A percentile compares a stretch with the other conserved stretches of the same genome.
phyloP scores from a whole-genome alignment of 30 jellyfish, hydroid and myxozoan genomes.

The Chironex yamaguchii region DNA sequence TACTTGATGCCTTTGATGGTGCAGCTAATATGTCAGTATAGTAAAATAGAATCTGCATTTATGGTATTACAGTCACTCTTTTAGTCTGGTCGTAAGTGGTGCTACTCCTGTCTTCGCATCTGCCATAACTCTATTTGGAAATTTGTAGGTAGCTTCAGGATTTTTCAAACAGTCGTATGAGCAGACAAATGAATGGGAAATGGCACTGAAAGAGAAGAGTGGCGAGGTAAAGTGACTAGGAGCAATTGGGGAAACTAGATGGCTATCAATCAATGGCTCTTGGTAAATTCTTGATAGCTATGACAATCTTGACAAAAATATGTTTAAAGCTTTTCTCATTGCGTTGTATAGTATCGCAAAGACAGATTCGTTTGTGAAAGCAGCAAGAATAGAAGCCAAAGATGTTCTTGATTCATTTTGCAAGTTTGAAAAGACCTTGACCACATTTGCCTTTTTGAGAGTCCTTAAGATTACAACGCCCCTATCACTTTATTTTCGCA shows the following conservation, averaged over 20 bases:
- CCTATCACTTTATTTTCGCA: not conserved
- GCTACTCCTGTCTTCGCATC: constrained; percentile 26
- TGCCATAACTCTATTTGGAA: constrained; percentile 44
- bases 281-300: constrained; percentile 31
- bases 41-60: constrained; percentile 31
- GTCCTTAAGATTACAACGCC: constrained; percentile 25
- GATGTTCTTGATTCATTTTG: constrained; percentile 1
- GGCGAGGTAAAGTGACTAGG: constrained; percentile 27
- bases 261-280: constrained; percentile 57
- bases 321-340: not conserved
- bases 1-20: constrained; percentile 52
- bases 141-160: constrained; percentile 2
- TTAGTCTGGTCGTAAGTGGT: constrained; percentile 20
- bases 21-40: constrained; percentile 30
- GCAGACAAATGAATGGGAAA: constrained; percentile 39
- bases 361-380: not conserved
- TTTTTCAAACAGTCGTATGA: constrained; percentile 32
- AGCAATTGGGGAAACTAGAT: constrained; percentile 43
- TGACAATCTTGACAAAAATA: constrained; percentile 6
- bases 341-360: constrained; percentile 12
- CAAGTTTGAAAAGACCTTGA: not conserved
- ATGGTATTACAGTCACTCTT: constrained; percentile 58
- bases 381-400: constrained; percentile 14
- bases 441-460: constrained; percentile 33
- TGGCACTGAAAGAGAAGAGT: constrained; percentile 14